Base-by-base conservation (phyloP, 2,113 vertebrate genomes). In the Anser brachyrhynchus region DNA sequence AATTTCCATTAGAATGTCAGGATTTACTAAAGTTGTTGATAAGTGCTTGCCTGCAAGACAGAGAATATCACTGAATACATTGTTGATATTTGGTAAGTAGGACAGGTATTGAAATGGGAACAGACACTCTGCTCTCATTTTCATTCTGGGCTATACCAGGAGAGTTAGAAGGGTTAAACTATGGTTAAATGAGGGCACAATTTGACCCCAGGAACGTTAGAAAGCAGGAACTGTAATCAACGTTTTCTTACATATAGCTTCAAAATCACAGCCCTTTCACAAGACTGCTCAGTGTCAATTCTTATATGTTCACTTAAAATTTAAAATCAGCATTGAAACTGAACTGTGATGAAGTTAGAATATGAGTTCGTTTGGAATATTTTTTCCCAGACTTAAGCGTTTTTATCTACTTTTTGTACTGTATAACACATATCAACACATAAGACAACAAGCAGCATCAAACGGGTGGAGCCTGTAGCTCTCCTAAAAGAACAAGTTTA, bases 161-260 rank as follows among this genome's bases (percentile, higher is more conserved):
- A 87, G 69, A 91, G 58, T 79, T 81, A 87, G 22, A 94, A 87
- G 17, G 70, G 80, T 73, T 97, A 93, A 87, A 44, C 2, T 5
- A 39, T 35, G 62, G 73, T 76, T 94, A 90, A 94, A 95, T 78
- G 67, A 86, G 73, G 83, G 54, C 49, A 92, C 58, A 88, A 91
- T 59, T 89, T 82, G 89, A 86, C 80, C 35, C 10, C 9, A 66
- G 89, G 28, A 35, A 65, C 70, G 62, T 70, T 46, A 94, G 77
- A 96, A 96, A 96, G 73, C 57, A 87, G 61, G 87, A 96, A 82
- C 54, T 92, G 81, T 91, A 96, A 95, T 93, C 86, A 95, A 62
- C 3, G 0, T 66, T 91, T 82, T 49, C 41, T 92, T 82, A 70
- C 39, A 65, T 10, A 61, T 15, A 72, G 39, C 26, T 88, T 92